These are phyloP conservation scores for Cancer borealis DNA, from an alignment of 2,888 invertebrate species.

Conservation along the genomic window DNA sequence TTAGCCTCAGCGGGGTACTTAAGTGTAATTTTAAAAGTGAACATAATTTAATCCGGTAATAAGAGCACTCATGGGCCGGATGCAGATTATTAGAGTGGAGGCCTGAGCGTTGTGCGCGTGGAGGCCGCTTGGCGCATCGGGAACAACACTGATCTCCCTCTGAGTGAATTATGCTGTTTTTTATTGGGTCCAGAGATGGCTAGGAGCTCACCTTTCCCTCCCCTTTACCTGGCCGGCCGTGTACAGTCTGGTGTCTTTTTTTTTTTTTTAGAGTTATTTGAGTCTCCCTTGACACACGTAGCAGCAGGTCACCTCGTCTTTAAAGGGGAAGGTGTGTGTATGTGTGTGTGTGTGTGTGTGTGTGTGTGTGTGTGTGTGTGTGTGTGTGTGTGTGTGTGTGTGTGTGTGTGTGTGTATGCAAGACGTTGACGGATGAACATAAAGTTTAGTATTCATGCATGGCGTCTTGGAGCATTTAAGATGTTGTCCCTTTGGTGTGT, in stretches of 20 bases:
- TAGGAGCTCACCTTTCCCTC: not conserved
- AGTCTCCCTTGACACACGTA: not conserved
- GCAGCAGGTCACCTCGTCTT: too few relatives aligned
- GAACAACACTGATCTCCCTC: not conserved
- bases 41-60: slow-evolving; percentile 22
- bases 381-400: not conserved
- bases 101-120: slow-evolving; percentile 13
- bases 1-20: slow-evolving; percentile 32
- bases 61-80: slow-evolving; percentile 13
- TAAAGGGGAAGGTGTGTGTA: not conserved
- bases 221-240: not conserved
- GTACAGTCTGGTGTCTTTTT: not conserved
- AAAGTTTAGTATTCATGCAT: slow-evolving; percentile 2
- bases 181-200: not conserved
- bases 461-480: not conserved
- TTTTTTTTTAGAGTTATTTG: not conserved
- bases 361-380: not conserved
- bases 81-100: slow-evolving; percentile 18
- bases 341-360: not conserved
- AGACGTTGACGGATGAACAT: not conserved
- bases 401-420: not conserved
- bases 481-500: not conserved
- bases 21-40: slow-evolving; percentile 34
- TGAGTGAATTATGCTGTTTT: slow-evolving; percentile 18
- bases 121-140: not conserved